Evolutionary conservation across 2,113 vertebrate genomes (phyloP), one percentile per base, ranked within the genome.

Genomic region (Microtus richardsoni): DNA sequence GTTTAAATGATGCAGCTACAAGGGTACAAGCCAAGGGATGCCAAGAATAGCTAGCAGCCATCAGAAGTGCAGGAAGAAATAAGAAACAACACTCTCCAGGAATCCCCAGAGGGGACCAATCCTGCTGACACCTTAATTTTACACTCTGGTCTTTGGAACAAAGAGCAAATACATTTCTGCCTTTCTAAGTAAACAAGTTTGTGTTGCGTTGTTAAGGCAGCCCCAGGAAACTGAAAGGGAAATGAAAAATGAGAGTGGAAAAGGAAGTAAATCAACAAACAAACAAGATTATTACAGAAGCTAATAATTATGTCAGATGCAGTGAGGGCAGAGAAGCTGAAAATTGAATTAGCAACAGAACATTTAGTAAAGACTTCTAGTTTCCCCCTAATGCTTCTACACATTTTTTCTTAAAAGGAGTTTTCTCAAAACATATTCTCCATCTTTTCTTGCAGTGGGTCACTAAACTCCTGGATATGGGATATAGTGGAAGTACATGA

Each of bases 241-340:
- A 68, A 92, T 83, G 83, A 87, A 93, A 88, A 84, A 26, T 95
- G 79, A 94, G 79, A 83, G 94, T 77, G 64, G 22, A 80, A 49
- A 91, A 66, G 49, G 58, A 92, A 80, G 70, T 54, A 92, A 95
- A 95, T 92, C 70, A 90, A 82, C 83, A 60, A 74, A 39, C 19
- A 95, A 90, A 95, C 28, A 95, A 93, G 44, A 88, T 80, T 92
- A 93, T 74, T 39, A 71, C 77, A 96, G 80, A 88, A 52, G n/a
- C 70, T 83, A 91, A 70, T 93, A 94, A 90, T 93, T 93, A 88
- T 80, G 80, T 96, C 95, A 92, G 47, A 92, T 89, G 47, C 44
- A 52, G 10, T 22, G 19, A 73, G 47, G 49, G 92, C 28, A 89
- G 41, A 80, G 30, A 83, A 91, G 33, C 47, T 84, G 87, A 94